Evolutionary conservation across 2,888 invertebrate species (phyloP).

Genomic region (Germaria angustata): DNA sequence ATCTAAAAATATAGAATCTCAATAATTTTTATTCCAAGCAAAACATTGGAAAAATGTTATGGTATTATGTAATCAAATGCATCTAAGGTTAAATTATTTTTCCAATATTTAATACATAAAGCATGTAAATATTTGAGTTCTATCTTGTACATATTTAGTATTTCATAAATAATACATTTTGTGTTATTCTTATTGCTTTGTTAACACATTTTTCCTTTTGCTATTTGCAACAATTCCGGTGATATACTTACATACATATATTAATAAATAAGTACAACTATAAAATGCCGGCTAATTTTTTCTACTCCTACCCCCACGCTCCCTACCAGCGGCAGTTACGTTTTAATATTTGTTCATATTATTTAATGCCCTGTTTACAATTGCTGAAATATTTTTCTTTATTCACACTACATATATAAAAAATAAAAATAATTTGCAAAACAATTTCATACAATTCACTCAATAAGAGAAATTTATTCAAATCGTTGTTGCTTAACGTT

Average conservation of each 20-base stretch:
- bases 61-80: too few species aligned
- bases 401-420: conserved; percentile 25
- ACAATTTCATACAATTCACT: conserved; percentile 9
- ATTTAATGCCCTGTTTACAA: conserved; percentile 12
- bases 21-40: too few species aligned
- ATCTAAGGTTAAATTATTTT: too few species aligned
- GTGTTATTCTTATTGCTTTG: not conserved
- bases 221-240: not conserved
- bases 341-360: conserved; percentile 18
- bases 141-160: too few species aligned
- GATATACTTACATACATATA: conserved; percentile 4
- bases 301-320: too few species aligned
- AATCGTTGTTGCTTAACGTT: not conserved
- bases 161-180: not conserved
- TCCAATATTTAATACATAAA: too few species aligned
- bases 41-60: too few species aligned
- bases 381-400: not conserved
- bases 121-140: too few species aligned
- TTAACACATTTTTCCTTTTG: not conserved
- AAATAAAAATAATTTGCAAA: not conserved
- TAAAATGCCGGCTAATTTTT: conserved; percentile 40
- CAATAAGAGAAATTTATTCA: not conserved
- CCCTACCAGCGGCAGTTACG: too few species aligned
- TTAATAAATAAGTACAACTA: not conserved
- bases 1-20: too few species aligned